Base-by-base conservation (phyloP, 2,113 vertebrate genomes). In the Lagopus muta region DNA sequence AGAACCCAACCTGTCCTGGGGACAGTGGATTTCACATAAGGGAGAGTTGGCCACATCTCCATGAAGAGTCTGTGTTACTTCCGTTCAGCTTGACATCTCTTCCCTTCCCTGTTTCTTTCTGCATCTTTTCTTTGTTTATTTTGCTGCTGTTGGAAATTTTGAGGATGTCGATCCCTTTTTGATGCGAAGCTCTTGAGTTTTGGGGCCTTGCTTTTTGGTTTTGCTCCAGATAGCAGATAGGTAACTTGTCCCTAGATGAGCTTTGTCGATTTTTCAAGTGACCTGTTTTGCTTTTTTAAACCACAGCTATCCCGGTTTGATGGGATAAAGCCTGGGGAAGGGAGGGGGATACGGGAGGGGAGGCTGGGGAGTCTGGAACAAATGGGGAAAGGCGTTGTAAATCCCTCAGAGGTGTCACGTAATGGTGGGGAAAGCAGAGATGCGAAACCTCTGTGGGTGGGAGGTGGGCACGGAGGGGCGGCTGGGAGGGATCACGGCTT, bases 131-230 rank as follows among this genome's bases (percentile, higher is more conserved):
- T 90, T 38, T 84, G 43, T 92, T 94, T 89, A 27, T 91, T 93
- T 94, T 94, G 76, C 43, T 69, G 80, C 90, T 89, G 47, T 96
- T 97, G 93, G 93, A 91, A 94, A 93, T 95, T 92, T 94, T 95
- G 95, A 97, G 95, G 91, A 83, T 96, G 88, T 95, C 93, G 78
- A 21, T 95, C 82, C 86, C 43, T 79, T 96, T 75, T 93, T 89
- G 66, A 43, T 84, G 54, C 60, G 43, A 57, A 43, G 64, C 57
- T 89, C 73, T 92, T 82, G 47, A 86, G 57, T 40, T 57, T 73
- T 71, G 78, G 36, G 90, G 64, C 82, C 62, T 91, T 77, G 74
- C 38, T 77, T 94, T 86, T 91, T 76, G 94, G 57, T 92, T 93
- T 90, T 89, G 54, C 70, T 91, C 60, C 74, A 64, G 32, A 25